phyloP scores from a whole-genome alignment of 2,113 vertebrate genomes.

The Zosterops japonicus region DNA sequence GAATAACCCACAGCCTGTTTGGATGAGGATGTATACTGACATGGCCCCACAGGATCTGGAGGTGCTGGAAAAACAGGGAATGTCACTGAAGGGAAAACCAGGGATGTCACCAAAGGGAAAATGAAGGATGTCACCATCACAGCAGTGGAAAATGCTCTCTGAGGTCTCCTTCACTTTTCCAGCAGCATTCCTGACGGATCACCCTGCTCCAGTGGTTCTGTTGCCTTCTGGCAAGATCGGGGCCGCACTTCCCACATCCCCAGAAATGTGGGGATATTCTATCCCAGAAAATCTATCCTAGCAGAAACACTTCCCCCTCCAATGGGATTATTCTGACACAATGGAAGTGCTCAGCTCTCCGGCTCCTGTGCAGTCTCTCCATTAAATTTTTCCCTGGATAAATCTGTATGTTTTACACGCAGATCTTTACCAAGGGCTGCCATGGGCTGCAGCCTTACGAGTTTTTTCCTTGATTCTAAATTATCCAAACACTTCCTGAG shows the following conservation, averaged over 20 bases:
- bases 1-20: not conserved
- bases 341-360: not conserved
- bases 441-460: rapidly evolving
- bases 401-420: not conserved
- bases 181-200: not conserved
- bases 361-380: rapidly evolving
- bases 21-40: not conserved
- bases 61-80: not conserved
- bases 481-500: not conserved
- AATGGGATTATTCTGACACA: not conserved
- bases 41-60: rapidly evolving
- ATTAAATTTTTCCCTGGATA: not conserved
- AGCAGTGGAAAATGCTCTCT: rapidly evolving
- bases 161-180: rapidly evolving
- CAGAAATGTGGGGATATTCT: not conserved
- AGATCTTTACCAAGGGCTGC: not conserved
- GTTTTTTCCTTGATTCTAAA: not conserved
- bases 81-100: not conserved
- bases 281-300: not conserved
- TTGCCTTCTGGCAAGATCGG: not conserved
- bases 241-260: not conserved
- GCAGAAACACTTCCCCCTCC: not conserved
- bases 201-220: not conserved
- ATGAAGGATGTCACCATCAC: not conserved
- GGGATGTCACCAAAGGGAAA: not conserved